These are phyloP conservation scores for Channa maculata DNA, from an alignment of 2,113 vertebrate species.

Conservation along the genomic window DNA sequence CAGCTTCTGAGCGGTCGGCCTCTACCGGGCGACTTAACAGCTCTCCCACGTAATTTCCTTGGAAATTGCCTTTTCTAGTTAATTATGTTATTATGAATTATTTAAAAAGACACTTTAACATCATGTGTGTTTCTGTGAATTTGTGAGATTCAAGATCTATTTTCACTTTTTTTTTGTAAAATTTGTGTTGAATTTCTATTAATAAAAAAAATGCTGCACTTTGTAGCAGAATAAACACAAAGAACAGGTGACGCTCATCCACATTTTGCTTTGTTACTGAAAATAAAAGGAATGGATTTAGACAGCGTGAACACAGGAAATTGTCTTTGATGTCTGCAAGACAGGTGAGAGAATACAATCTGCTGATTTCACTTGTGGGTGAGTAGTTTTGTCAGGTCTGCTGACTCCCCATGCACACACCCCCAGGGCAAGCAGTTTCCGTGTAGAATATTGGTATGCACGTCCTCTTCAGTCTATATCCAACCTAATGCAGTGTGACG, in stretches of 20 bases:
- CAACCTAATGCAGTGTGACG: conserved; percentile 60
- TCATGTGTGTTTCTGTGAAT: too few relatives aligned
- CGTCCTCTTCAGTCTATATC: conserved; percentile 47
- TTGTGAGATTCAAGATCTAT: too few relatives aligned
- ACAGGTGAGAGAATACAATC: conserved; percentile 46
- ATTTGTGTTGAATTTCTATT: too few relatives aligned
- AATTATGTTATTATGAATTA: too few relatives aligned
- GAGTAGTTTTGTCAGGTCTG: conserved; percentile 43
- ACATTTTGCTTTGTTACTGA: conserved; percentile 2
- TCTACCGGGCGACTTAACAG: too few relatives aligned
- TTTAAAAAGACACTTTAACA: too few relatives aligned
- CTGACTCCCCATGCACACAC: conserved; percentile 20
- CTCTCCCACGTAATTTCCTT: too few relatives aligned
- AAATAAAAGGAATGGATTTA: conserved; percentile 44
- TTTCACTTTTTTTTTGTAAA: too few relatives aligned
- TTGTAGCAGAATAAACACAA: background rate
- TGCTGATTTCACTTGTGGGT: conserved; percentile 49
- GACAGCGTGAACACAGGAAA: conserved; percentile 30
- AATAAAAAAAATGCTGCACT: background rate
- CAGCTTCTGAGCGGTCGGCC: too few relatives aligned
- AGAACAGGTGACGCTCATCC: conserved; percentile 2
- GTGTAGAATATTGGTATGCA: conserved; percentile 47
- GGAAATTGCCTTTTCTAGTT: too few relatives aligned
- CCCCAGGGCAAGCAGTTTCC: conserved; percentile 33
- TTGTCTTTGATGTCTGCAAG: conserved; percentile 65